Conservation (phyloP, 1,140 invertebrate species). For the Lordiphosa mommai region DNA sequence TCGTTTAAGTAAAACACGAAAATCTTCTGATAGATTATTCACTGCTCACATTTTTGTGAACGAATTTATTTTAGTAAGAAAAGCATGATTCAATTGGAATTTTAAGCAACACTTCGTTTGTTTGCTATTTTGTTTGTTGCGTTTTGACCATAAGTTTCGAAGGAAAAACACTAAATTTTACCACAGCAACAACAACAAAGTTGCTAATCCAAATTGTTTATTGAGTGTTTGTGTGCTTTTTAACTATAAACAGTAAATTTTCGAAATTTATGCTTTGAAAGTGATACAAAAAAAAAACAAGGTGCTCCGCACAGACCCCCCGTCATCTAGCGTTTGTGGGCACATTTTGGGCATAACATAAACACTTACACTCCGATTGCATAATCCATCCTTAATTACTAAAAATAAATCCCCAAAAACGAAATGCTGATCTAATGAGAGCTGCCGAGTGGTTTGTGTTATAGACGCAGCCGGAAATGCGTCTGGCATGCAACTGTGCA, state of each 20-base stretch:
- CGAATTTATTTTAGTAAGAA: no score
- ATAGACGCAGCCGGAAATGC: conserved; percentile 14
- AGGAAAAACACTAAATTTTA: conserved; percentile 55
- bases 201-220: conserved; percentile 58
- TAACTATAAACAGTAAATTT: conserved; percentile 62
- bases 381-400: conserved; percentile 58
- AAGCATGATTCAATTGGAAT: conserved; percentile 9
- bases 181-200: conserved; percentile 24
- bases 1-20: no score
- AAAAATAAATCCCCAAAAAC: conserved; percentile 47
- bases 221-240: conserved; percentile 52
- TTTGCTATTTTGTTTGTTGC: conserved; percentile 47
- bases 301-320: neutral
- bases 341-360: conserved; percentile 25
- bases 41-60: no score
- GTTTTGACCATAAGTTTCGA: conserved; percentile 58
- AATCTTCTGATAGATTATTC: no score
- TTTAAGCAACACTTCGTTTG: conserved; percentile 10
- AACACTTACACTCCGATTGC: conserved; percentile 51
- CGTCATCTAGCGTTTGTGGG: neutral
- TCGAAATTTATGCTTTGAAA: conserved; percentile 48
- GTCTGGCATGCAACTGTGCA: conserved; percentile 34
- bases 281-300: conserved; percentile 41
- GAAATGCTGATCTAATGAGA: conserved; percentile 38
- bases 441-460: conserved; percentile 12